Evolutionary conservation across 1,140 invertebrate genomes (phyloP), one percentile per base, ranked within the genome.

Genomic region (Myzus persicae): DNA sequence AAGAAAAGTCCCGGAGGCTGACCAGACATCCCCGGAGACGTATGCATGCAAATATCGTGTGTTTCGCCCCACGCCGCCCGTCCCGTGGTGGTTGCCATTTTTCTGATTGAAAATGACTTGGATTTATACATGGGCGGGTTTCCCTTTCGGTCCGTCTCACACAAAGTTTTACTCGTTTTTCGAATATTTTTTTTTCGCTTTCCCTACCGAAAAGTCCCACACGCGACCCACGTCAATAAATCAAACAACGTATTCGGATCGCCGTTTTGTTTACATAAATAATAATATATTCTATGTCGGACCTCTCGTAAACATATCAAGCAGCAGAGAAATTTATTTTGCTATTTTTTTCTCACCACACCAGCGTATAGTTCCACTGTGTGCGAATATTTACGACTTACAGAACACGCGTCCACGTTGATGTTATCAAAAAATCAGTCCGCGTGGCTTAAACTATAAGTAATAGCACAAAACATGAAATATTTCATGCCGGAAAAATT

Each of bases 21-120:
- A 92, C 81, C 81, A 85, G 81, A 84, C 44, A 48, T 93, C 91
- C 76, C 91, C 81, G 81, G 91, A 84, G 91, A 93, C 91, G 91
- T 51, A 38, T 85, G 76, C 91, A 93, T 93, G 91, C 91, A 93
- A 93, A 93, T 93, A 85, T 82, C 67, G 44, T 24, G n/a, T 38
- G 20, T 93, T 85, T 84, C 14, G 20, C n/a, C 42, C 88, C 59
- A n/a, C 14, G 20, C 22, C 87, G 7, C 44, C 44, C 11, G 26
- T 31, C 9, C 38, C n/a, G 67, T 22, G 42, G 42, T 40, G 26
- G 76, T 92, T 46, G 81, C 91, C 76, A 93, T 93, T 93, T 93
- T 93, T 93, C 91, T 93, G 91, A 93, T 93, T 93, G 91, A 93
- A 93, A 93, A 93, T 54, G 91, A 93, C 91, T 93, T 93, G 91